Conservation (phyloP, 2,888 invertebrate genomes). For the Hyposoter dolosus region DNA sequence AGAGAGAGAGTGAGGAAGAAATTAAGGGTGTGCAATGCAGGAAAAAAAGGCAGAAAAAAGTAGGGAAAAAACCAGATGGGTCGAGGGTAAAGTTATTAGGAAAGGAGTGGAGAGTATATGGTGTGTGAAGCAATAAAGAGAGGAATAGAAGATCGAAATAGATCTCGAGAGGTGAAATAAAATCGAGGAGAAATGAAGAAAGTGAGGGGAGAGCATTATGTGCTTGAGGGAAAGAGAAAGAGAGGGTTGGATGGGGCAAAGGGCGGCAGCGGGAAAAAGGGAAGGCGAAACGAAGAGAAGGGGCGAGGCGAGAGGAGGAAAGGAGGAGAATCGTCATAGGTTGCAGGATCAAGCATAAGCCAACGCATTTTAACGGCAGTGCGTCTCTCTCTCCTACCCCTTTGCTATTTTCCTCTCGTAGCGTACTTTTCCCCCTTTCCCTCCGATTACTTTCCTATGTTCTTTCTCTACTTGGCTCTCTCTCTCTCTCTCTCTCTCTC, state of each 20-base stretch:
- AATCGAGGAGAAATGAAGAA: not conserved
- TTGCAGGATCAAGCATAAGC: slow-evolving; percentile 44
- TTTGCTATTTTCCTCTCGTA: not conserved
- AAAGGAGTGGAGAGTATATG: not conserved
- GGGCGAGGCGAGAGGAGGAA: not conserved
- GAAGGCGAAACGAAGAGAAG: not conserved
- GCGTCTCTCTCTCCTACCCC: slow-evolving; percentile 27
- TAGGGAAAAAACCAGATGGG: not conserved
- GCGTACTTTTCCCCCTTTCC: not conserved
- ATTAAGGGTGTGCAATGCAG: not conserved
- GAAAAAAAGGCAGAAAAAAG: not conserved
- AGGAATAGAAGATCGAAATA: not conserved
- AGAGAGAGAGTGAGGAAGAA: not conserved
- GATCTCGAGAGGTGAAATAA: not conserved
- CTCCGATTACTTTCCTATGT: not conserved
- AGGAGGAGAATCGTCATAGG: slow-evolving; percentile 7
- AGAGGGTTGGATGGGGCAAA: not conserved
- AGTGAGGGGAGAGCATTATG: not conserved
- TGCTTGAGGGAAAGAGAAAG: not conserved
- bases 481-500: not conserved
- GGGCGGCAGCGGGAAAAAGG: not conserved
- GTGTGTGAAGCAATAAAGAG: not conserved
- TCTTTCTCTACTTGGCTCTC: not conserved
- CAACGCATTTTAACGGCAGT: slow-evolving; percentile 44
- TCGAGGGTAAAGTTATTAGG: not conserved